Evolutionary conservation across 2,113 vertebrate species (phyloP).

Genomic region (Zootoca vivipara): DNA sequence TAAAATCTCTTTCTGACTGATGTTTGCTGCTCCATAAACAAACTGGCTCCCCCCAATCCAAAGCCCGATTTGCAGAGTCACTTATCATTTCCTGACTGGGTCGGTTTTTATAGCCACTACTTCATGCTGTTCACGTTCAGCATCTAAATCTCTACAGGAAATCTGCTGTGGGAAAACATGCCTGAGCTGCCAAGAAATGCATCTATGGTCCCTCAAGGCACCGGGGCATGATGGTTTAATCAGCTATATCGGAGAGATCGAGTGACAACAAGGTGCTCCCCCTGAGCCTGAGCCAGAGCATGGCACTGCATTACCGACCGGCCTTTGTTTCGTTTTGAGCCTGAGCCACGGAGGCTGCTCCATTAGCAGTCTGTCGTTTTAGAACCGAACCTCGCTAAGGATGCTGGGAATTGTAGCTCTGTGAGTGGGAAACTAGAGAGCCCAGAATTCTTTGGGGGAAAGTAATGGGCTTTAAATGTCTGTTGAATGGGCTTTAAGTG

Average conservation of each 20-base stretch:
- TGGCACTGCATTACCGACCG: background rate
- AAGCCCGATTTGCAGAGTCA: background rate
- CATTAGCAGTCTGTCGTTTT: background rate
- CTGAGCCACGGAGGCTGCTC: background rate
- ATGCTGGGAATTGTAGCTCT: too few relatives aligned
- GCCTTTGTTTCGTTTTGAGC: background rate
- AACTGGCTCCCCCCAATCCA: conserved; percentile 10
- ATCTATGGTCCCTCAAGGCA: conserved; percentile 55
- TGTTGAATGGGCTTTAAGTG: too few relatives aligned
- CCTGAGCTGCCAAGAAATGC: conserved; percentile 50
- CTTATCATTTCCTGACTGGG: conserved; percentile 51
- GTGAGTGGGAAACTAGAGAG: too few relatives aligned
- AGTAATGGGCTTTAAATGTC: too few relatives aligned
- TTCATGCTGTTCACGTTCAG: conserved; percentile 47
- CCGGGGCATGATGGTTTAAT: conserved; percentile 37
- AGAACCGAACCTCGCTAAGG: background rate
- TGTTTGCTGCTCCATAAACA: background rate
- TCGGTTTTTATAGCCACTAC: background rate
- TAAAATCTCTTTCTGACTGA: background rate
- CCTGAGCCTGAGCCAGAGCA: background rate
- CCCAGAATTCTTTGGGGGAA: too few relatives aligned
- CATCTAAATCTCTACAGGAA: conserved; percentile 46
- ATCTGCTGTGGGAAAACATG: conserved; percentile 48
- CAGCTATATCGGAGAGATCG: conserved; percentile 23
- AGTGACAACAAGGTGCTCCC: conserved; percentile 1